Base-by-base conservation (phyloP, 2,888 invertebrate genomes). In the Eupithecia exiguata region DNA sequence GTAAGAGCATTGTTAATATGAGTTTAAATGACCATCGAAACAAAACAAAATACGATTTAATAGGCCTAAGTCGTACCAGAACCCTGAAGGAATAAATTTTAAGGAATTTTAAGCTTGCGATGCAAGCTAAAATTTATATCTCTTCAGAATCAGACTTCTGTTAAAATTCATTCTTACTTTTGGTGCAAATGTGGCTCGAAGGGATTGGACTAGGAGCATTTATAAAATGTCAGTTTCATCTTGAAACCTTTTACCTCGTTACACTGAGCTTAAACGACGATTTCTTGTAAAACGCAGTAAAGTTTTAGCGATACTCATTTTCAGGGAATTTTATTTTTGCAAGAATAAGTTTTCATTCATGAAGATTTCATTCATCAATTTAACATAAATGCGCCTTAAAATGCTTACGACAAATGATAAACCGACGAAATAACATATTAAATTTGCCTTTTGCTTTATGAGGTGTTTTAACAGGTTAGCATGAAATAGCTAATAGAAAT, bases 171-270 rank as follows among this genome's bases (percentile, higher is more conserved):
- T n/a, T 35, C 18, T 25, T 1, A 35, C 18, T n/a, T 35, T 35
- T 62, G 30, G 35, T 62, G 25, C 14, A 58, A 58, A 58, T 58
- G 25, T 58, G 58, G 25, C 25, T 5, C 63, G 58, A 58, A 25
- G 58, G 25, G 58, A 58, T 58, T 25, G 21, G 21, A 58, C 25
- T 58, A 58, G 58, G 25, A 12, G 58, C 58, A 25, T 25, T 58
- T 14, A 14, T 25, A 58, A 25, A 58, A 58, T 58, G 58, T 58
- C 58, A 58, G 25, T 58, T 25, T 58, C 14, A 58, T 58, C 58
- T 58, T 25, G 58, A 58, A 58, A 58, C 63, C 63, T 35, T 36
- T n/a, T 36, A 36, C 63, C 63, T 65, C 38, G 38, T 65, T 65
- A 65, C 63, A 63, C 63, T 14, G 63, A 36, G 63, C 63, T 63